Conservation (phyloP, 2,113 vertebrate species). For the Proterorhinus semilunaris region DNA sequence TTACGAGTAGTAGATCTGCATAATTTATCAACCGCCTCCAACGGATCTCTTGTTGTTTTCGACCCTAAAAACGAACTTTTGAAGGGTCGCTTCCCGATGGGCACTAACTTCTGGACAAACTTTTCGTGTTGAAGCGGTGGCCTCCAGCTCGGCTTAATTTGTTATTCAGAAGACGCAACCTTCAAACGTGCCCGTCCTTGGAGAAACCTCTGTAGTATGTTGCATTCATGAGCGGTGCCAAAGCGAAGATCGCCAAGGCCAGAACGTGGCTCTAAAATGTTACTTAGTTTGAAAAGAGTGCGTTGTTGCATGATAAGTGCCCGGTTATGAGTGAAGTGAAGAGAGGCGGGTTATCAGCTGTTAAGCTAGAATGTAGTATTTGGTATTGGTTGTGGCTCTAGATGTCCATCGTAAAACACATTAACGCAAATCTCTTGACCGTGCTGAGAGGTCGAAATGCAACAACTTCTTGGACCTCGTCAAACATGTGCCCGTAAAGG, state of each 20-base stretch:
- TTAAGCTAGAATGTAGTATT: no score
- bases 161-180: conserved; percentile 24
- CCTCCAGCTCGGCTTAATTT: conserved; percentile 14
- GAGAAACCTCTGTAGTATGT: conserved; percentile 26
- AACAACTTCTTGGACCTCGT: no score
- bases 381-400: no score
- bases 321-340: no score
- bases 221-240: conserved; percentile 39
- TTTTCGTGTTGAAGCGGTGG: conserved; percentile 18
- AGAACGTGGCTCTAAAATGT: conserved; percentile 2
- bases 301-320: conserved; percentile 22
- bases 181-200: conserved; percentile 33
- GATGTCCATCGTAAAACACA: no score
- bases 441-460: no score
- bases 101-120: neutral
- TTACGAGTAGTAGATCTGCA: conserved; percentile 39
- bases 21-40: conserved; percentile 32
- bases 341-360: no score
- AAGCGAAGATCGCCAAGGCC: conserved; percentile 45
- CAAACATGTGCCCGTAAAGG: no score
- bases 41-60: neutral
- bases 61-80: no score
- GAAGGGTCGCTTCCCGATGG: no score
- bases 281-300: conserved; percentile 15
- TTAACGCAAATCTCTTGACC: no score